These are phyloP conservation scores for Linepithema humile DNA, from an alignment of 1,140 invertebrate species.

Conservation along the genomic window DNA sequence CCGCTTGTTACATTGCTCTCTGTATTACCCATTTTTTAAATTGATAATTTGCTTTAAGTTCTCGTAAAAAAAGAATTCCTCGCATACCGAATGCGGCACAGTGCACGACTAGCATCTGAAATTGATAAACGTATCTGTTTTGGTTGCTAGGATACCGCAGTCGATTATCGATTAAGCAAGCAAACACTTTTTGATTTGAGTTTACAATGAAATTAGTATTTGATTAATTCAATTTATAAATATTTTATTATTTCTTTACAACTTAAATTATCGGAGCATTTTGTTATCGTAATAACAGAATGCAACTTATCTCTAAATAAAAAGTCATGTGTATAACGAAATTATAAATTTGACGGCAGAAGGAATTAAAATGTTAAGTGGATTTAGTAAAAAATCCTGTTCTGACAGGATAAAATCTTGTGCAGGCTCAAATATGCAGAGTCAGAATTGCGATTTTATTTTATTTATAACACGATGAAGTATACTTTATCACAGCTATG, in stretches of 20 bases:
- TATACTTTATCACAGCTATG: neutral
- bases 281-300: neutral
- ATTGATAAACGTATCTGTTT: slow-evolving; percentile 19
- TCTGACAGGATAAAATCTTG: neutral
- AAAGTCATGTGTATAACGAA: neutral
- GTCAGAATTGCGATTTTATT: neutral
- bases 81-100: neutral
- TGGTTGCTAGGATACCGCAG: slow-evolving; percentile 50
- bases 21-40: slow-evolving; percentile 91
- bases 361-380: neutral
- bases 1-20: slow-evolving; percentile 96
- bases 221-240: neutral
- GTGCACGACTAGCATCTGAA: neutral
- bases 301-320: neutral
- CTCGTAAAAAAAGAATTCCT: neutral
- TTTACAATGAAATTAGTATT: neutral
- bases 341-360: neutral
- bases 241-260: neutral
- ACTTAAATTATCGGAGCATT: neutral
- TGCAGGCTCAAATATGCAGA: neutral
- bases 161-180: slow-evolving; percentile 59
- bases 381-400: slow-evolving; percentile 40
- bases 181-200: neutral
- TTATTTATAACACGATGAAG: neutral
- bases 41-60: neutral